These are phyloP conservation scores for Himantopus leucocephalus DNA, from an alignment of 2,113 vertebrate genomes.

Conservation along the genomic window DNA sequence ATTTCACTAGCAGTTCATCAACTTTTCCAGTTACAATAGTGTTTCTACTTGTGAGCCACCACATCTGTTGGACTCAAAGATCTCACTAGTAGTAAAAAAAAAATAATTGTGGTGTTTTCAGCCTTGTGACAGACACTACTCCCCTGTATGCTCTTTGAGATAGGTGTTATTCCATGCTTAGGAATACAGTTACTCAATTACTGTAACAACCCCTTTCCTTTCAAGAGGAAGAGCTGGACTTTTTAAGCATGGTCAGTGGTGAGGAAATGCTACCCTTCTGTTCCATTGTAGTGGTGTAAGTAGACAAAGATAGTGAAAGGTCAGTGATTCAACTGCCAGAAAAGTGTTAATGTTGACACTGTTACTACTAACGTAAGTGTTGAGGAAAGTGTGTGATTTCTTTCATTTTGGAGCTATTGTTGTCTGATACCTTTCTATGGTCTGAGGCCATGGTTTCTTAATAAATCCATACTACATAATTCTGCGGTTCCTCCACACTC, in stretches of 20 bases:
- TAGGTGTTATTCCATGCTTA: neutral
- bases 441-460: neutral
- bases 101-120: neutral
- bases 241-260: neutral
- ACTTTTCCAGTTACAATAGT: neutral
- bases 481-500: neutral
- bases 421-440: neutral
- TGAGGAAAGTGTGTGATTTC: neutral
- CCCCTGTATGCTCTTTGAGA: rapidly evolving
- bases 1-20: neutral
- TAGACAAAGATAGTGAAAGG: neutral
- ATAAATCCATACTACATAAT: neutral
- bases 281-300: neutral
- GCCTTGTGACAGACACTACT: neutral
- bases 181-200: neutral
- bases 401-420: neutral
- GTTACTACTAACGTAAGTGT: neutral
- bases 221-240: neutral
- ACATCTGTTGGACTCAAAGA: neutral
- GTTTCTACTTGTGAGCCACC: neutral
- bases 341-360: neutral
- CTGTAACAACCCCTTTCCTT: neutral
- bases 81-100: neutral
- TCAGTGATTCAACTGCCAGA: neutral
- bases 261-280: neutral